Base-by-base conservation (phyloP, 2,888 invertebrate genomes). In the Branchipolynoe longqiensis region DNA sequence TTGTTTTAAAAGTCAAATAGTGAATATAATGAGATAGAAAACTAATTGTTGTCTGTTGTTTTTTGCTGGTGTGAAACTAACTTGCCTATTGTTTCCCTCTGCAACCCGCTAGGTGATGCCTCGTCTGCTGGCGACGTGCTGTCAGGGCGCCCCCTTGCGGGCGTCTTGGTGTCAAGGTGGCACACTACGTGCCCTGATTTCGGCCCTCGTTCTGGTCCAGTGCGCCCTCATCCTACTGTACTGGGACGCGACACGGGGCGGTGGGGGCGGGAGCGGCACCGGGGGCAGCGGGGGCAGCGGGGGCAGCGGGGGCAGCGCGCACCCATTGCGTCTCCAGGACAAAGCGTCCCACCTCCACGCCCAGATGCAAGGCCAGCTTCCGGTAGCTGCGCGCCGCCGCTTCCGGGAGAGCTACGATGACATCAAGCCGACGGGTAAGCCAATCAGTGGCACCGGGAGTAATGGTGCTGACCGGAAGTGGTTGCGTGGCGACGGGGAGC, bases 181-280 rank as follows among this genome's bases (percentile, higher is more conserved):
- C 22, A 41, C 25, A 25, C 48, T 78, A 28, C 78, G 78, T 8
- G 78, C 78, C 41, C 33, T 25, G 28, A 78, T 78, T 28, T 48
- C 78, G 0, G 48, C 54, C 48, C 31, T 78, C 78, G 78, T 78
- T 18, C 22, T 78, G 48, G 48, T 78, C 78, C 78, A 78, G 28
- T 78, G 78, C 25, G 78, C 78, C 78, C 78, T 78, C 78, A 78
- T 78, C 28, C 54, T 78, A 1, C 78, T 78, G 31, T 78, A 78
- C 78, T 78, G 78, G 78, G 78, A 78, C 28, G 78, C 78, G 18
- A 78, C 78, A 0, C n/a, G 62, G 12, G 62, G 12, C 62, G 62
- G 62, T 12, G 6, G 14, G 8, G 28, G 62, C 6, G n/a, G 25
- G 28, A 8, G 14, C 31, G 12, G 48, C 4, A 64, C 64, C 4